Percentiles rank a stretch among this genome's conserved stretches.
phyloP scores from a whole-genome alignment of 2,797 vertebrate species.

The Antennarius maculatus region DNA sequence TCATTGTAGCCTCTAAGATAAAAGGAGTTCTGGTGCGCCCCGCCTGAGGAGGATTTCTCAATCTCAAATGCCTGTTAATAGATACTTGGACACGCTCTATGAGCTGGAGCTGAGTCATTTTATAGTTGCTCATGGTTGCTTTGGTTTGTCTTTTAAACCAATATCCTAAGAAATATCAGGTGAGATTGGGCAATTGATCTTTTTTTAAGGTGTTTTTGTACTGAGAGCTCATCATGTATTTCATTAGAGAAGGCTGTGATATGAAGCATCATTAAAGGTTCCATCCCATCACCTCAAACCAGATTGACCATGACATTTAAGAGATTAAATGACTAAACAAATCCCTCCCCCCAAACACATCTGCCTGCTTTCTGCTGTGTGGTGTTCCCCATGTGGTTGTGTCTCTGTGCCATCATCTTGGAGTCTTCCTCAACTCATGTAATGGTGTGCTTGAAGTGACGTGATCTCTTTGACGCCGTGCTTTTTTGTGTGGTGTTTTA shows the following conservation, averaged over 20 bases:
- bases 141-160: too few species aligned
- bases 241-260: conserved; percentile 34
- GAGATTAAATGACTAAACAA: conserved; percentile 20
- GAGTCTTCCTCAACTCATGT: conserved; percentile 52
- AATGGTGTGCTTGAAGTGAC: conserved; percentile 81
- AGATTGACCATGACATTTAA: conserved; percentile 31
- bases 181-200: too few species aligned
- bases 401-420: conserved; percentile 60
- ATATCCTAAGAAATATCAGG: too few species aligned
- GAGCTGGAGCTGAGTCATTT: too few species aligned
- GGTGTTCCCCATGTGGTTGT: conserved; percentile 56
- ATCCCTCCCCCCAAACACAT: neutral
- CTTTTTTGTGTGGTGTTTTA: conserved; percentile 30
- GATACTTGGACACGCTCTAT: too few species aligned
- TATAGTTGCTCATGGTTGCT: too few species aligned
- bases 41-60: too few species aligned
- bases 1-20: too few species aligned
- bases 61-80: too few species aligned
- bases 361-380: conserved; percentile 51
- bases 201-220: neutral
- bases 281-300: conserved; percentile 46
- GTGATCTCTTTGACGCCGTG: conserved; percentile 58
- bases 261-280: conserved; percentile 27
- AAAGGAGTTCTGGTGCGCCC: too few species aligned
- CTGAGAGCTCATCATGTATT: conserved; percentile 7